A percentile compares a stretch with the other conserved stretches of the same genome.
phyloP scores from a whole-genome alignment of 2,797 vertebrate species.

The Lagocephalus sceleratus region DNA sequence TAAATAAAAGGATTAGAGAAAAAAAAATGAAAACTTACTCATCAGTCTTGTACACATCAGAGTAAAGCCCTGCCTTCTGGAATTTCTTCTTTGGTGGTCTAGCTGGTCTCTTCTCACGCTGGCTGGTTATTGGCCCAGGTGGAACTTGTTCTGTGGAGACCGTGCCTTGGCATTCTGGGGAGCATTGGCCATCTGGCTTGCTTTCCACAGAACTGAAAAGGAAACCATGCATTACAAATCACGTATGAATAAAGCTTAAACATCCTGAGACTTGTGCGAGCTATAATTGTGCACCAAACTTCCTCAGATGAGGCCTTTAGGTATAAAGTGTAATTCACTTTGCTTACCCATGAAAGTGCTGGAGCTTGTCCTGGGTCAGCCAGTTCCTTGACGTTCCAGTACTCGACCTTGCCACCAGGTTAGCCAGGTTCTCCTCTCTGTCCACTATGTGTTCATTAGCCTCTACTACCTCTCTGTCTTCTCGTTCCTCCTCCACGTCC shows the following conservation, averaged over 20 bases:
- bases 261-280: conserved; percentile 11
- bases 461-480: conserved; percentile 61
- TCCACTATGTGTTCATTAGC: conserved; percentile 52
- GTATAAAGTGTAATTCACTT: neutral
- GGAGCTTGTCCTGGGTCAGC: conserved; percentile 74
- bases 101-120: conserved; percentile 90
- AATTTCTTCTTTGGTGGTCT: conserved; percentile 98
- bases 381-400: conserved; percentile 60
- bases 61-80: conserved; percentile 98
- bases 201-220: conserved; percentile 73
- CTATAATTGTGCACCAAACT: conserved; percentile 7
- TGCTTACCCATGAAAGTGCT: conserved; percentile 73
- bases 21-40: conserved; percentile 80
- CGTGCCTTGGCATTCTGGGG: conserved; percentile 73
- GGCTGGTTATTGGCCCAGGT: conserved; percentile 74
- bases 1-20: neutral
- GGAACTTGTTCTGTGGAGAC: conserved; percentile 72
- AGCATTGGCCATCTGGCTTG: conserved; percentile 76
- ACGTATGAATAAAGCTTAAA: conserved; percentile 21
- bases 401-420: conserved; percentile 48
- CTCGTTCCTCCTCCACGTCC: conserved; percentile 53
- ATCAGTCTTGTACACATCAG: conserved; percentile 94
- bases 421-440: conserved; percentile 65
- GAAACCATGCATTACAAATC: conserved; percentile 25
- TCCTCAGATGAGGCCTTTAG: neutral